A percentile compares a stretch with the other conserved stretches of the same genome.
Conservation (phyloP, 2,113 vertebrate species). For the Gymnobelideus leadbeateri region DNA sequence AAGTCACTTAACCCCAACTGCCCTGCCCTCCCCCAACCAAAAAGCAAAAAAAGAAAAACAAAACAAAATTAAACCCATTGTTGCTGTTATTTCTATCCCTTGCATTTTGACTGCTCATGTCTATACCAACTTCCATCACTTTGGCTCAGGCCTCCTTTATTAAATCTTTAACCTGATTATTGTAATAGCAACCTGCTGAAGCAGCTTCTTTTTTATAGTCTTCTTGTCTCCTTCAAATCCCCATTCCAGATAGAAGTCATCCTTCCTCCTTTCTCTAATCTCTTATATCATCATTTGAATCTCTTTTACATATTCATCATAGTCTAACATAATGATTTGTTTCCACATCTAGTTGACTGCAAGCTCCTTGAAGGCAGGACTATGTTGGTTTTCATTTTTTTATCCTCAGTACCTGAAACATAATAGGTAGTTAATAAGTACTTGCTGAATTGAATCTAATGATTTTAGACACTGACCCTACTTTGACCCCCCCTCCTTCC, state of each 20-base stretch:
- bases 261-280: constrained; percentile 37
- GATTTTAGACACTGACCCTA: not conserved
- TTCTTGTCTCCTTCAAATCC: not conserved
- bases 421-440: constrained; percentile 36
- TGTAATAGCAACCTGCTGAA: not conserved
- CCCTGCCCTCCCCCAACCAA: too few species aligned
- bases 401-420: not conserved
- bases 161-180: not conserved
- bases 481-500: not conserved
- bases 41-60: not conserved
- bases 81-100: not conserved
- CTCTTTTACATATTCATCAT: constrained; percentile 30
- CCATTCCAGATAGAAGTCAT: constrained; percentile 14
- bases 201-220: not conserved
- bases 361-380: constrained; percentile 19
- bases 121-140: not conserved
- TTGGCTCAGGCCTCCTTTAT: not conserved
- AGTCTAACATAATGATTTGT: constrained; percentile 35
- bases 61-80: not conserved
- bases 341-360: not conserved
- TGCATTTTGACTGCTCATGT: not conserved
- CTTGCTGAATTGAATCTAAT: constrained; percentile 17
- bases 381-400: constrained; percentile 19
- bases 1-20: too few species aligned
- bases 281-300: constrained; percentile 1